Base-by-base conservation (phyloP, 1,140 invertebrate species). In the Drosophila sturtevanti region DNA sequence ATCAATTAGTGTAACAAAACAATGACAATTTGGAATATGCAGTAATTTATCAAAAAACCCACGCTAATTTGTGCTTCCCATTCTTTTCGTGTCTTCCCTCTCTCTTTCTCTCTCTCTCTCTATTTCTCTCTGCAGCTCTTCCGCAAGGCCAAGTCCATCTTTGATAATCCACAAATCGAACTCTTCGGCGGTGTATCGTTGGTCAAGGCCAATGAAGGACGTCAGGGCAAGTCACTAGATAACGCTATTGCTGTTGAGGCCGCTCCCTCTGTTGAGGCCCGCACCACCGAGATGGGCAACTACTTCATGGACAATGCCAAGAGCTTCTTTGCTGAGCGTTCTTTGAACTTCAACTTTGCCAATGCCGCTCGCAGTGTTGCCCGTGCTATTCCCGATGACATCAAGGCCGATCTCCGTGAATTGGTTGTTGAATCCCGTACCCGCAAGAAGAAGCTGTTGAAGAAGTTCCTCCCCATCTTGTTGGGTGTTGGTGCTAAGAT, bases 351-450 rank as follows among this genome's bases (percentile, higher is more conserved):
- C 87, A 94, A 95, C 89, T 92, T 95, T 55, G 92, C 93, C 38
- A 92, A 93, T 51, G 92, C 94, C 10, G 93, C 93, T 10, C 93
- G 94, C 68, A 93, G 92, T 51, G 77, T 95, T 9, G 86, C 86
- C 31, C 89, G 90, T 34, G 93, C 82, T 55, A 91, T 93, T 48
- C 92, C 92, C 61, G 91, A 92, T 90, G 93, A 94, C 59, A 79
- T 95, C 62, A 93, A 93, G 79, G 82, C 92, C 55, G 92, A 94
- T 77, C 93, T 94, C 12, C 92, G 93, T 48, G 92, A 94, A 52
- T 93, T 94, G 69, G 90, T 94, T 34, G 93, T 93, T 62, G 94
- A 95, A 93, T 94, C 94, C 92, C 94, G 94, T 60, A 94, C 94
- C 71, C 94, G 93, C 62, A 94, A 94, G 91, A 95, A 95, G 92